Base-by-base conservation (phyloP, 2,888 invertebrate genomes). In the Netelia inedita region DNA sequence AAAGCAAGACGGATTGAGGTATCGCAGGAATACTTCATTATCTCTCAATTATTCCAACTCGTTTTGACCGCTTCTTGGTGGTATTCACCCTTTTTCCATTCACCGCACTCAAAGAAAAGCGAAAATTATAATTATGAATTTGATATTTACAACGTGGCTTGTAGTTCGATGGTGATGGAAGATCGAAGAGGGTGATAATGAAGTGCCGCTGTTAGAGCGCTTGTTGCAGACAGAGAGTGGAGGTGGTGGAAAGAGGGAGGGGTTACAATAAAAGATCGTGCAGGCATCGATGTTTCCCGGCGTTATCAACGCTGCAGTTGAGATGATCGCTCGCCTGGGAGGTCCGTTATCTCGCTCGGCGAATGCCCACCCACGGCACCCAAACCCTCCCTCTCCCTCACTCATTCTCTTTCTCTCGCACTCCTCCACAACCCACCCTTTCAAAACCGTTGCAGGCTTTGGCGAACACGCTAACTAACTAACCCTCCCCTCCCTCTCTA, bases 381-480 rank as follows among this genome's bases (percentile, higher is more conserved):
- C 35, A 69, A 50, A 19, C 69, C 69, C 46, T 50, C 57, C 53
- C 16, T 16, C 16, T 10, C 16, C n/a, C 57, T 57, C 57, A 8
- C 43, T 35, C 21, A 10, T 21, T 14, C 19, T 43, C 65, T 71
- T 28, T 23, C 57, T 35, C 16, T 16, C 16, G 10, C 16, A 57
- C 57, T 57, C 57, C 57, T 46, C 57, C 19, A 10, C 35, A 14
- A 50, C 53, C 65, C 53, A n/a, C 23, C 78, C 50, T 65, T 63
- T 71, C 57, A 61, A 71, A 80, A 79, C 75, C 82, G 79, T 79
- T 73, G 82, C 79, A 82, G 80, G 89, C 90, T 91, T 90, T 91
- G 74, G 88, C 91, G 89, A 92, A 92, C 92, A 93, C 91, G 93
- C 93, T 90, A 92, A 92, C 92, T 92, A 93, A 93, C 93, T 92